Evolutionary conservation across 2,797 vertebrate species (phyloP).

Genomic region (Huso huso): DNA sequence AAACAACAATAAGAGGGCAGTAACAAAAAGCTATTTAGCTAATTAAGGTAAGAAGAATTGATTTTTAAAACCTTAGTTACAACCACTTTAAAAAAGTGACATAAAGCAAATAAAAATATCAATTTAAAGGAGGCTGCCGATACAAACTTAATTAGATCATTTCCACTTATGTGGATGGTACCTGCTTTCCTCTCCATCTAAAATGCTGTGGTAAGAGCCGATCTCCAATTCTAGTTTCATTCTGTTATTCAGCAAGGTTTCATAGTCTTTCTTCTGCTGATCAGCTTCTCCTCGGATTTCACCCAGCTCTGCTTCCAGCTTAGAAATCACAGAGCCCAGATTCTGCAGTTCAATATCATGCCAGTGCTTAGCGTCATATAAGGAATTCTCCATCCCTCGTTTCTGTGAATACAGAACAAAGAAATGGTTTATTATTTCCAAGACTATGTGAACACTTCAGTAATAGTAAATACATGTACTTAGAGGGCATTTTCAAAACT

Average conservation of each 20-base stretch:
- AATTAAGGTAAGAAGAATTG: neutral
- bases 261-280: constrained; percentile 71
- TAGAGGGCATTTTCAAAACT: no score
- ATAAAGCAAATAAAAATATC: no score
- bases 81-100: neutral
- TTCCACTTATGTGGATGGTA: constrained; percentile 37
- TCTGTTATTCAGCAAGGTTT: constrained; percentile 68
- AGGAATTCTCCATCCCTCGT: constrained; percentile 79
- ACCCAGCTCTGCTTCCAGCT: constrained; percentile 77
- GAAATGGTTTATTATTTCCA: neutral
- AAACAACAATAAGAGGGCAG: no score
- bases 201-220: constrained; percentile 71
- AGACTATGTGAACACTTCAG: neutral
- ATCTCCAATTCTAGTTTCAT: constrained; percentile 79
- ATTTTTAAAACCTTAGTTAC: neutral
- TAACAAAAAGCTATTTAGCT: neutral
- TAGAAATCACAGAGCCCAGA: constrained; percentile 72
- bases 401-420: constrained; percentile 56
- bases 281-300: constrained; percentile 74
- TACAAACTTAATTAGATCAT: neutral
- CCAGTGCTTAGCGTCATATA: constrained; percentile 80
- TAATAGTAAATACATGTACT: neutral
- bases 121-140: neutral
- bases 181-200: constrained; percentile 79
- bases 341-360: constrained; percentile 86